Conservation (phyloP, 64 coral and sea anemone species). For the Porites australiensis region DNA sequence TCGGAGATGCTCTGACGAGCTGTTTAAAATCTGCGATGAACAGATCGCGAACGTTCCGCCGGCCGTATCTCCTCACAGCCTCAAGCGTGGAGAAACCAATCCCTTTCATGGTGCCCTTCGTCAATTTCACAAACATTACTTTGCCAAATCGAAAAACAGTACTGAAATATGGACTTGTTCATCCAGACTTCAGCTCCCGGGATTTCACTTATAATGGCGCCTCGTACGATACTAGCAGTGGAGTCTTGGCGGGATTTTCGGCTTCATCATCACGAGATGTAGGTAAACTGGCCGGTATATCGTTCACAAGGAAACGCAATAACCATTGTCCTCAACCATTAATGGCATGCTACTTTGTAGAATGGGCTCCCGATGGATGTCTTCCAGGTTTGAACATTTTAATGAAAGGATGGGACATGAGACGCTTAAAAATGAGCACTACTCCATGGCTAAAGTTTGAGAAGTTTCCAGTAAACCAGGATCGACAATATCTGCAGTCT, state of each 20-base stretch:
- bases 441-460: too few relatives aligned
- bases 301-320: background rate
- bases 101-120: background rate
- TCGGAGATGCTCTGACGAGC: background rate
- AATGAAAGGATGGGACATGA: conserved; percentile 18
- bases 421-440: background rate
- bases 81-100: background rate
- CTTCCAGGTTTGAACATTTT: background rate
- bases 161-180: background rate
- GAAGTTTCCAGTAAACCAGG: too few relatives aligned
- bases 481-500: background rate
- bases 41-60: background rate
- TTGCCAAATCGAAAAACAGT: background rate
- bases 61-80: background rate
- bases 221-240: too few relatives aligned
- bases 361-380: too few relatives aligned
- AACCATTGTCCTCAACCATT: background rate
- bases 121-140: background rate
- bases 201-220: too few relatives aligned
- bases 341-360: too few relatives aligned
- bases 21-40: background rate
- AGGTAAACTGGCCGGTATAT: too few relatives aligned
- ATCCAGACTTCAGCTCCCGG: background rate
- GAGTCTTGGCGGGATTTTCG: too few relatives aligned
- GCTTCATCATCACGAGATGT: too few relatives aligned